These are phyloP conservation scores for Chionis minor DNA, from an alignment of 2,113 vertebrate species.

Conservation along the genomic window DNA sequence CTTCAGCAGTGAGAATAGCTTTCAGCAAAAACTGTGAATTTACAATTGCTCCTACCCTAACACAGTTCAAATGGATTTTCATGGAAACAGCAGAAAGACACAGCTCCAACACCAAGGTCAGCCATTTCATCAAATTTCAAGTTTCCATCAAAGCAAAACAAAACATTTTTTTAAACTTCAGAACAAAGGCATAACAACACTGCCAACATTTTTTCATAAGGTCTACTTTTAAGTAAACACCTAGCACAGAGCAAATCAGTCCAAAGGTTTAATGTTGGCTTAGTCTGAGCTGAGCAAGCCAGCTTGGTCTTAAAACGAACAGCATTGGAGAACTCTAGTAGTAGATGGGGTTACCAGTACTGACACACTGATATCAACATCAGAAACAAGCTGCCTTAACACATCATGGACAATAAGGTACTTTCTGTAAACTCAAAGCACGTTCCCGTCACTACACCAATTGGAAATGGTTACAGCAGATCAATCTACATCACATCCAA, in stretches of 20 bases:
- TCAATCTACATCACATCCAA: not conserved
- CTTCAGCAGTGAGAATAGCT: not conserved
- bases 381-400: not conserved
- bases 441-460: not conserved
- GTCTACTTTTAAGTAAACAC: conserved; percentile 1
- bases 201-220: not conserved
- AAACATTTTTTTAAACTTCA: conserved; percentile 6
- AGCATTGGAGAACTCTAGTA: not conserved
- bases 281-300: not conserved
- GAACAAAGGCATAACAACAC: not conserved
- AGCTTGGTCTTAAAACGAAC: not conserved
- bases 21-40: not conserved
- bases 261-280: not conserved
- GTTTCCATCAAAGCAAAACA: conserved; percentile 11
- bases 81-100: conserved; percentile 3
- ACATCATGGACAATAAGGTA: not conserved
- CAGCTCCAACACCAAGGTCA: conserved; percentile 6
- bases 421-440: not conserved
- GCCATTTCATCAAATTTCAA: conserved; percentile 11
- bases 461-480: not conserved
- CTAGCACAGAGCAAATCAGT: not conserved
- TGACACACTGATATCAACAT: not conserved
- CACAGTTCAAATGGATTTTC: not conserved
- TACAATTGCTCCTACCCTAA: not conserved
- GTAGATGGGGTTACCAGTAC: not conserved